Evolutionary conservation across 2,113 vertebrate genomes (phyloP), one percentile per base, ranked within the genome.

Genomic region (Psilopogon haemacephalus): DNA sequence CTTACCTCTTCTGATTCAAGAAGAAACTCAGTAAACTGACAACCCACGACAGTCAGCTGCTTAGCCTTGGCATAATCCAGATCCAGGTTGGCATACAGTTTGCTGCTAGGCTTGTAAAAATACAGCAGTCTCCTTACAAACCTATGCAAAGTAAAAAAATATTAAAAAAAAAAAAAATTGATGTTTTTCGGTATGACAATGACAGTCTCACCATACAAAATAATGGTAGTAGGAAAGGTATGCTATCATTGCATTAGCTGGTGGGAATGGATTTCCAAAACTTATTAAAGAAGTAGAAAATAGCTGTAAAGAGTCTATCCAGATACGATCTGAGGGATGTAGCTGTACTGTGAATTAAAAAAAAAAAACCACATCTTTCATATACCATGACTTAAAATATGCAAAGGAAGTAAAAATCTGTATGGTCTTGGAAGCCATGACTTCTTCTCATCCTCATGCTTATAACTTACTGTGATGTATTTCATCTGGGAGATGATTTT

Each of bases 81-180:
- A 89, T 99, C 98, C 84, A 99, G 95, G 90, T 97, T 98, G 77
- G 98, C 98, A 48, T 99, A 99, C 58, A 99, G 97, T 91, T 98
- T 99, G 97, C 99, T 99, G 96, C 99, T 99, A 79, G 99, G 99
- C 91, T 99, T 99, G 94, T 99, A 99, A 96, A 99, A 99, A 97
- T 98, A 99, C 56, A 99, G 97, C 75, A 99, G 96, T 95, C 99
- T 98, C 74, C 99, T 98, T 65, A 99, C 98, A 98, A 99, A 99
- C 96, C 99, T 99, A 93, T 0, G 12, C 19, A 81, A 64, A 91
- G 55, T 42, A 93, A 93, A 84, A 7, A 80, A 6, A 72, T 26
- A 96, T 81, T 56, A n/a, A n/a, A n/a, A n/a, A n/a, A n/a, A n/a
- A n/a, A n/a, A n/a, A n/a, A n/a, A n/a, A n/a, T 52, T 67, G 42